Evolutionary conservation across 2,113 vertebrate species (phyloP).

Genomic region (Nyctibius bracteatus): DNA sequence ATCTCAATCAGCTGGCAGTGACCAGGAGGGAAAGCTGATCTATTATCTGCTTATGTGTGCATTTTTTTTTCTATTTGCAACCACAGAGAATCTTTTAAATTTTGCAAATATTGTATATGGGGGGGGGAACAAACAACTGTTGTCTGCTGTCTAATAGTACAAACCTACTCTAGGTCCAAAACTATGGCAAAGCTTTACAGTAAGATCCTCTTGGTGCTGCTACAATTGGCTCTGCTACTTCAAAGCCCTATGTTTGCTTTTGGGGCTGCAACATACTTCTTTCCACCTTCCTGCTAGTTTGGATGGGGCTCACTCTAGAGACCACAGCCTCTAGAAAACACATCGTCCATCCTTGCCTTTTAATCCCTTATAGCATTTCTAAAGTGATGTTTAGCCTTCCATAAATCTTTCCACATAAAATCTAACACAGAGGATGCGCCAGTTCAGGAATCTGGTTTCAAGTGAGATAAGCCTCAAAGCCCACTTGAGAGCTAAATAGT

Average conservation of each 20-base stretch:
- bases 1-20: neutral
- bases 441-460: neutral
- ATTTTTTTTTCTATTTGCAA: neutral
- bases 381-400: neutral
- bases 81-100: neutral
- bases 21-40: neutral
- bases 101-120: neutral
- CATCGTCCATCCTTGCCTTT: neutral
- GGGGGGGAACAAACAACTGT: neutral
- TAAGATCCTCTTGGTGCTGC: neutral
- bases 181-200: neutral
- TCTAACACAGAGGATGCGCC: neutral
- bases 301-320: neutral
- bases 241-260: neutral
- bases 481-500: neutral
- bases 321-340: neutral
- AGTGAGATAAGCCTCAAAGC: neutral
- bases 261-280: neutral
- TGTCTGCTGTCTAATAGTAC: neutral
- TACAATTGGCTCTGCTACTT: neutral
- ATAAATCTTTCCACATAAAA: neutral
- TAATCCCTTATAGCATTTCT: neutral
- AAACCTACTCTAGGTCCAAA: neutral
- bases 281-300: neutral
- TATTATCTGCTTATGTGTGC: neutral